Conservation (phyloP, 2,113 vertebrate genomes). For the Syngnathus floridae region DNA sequence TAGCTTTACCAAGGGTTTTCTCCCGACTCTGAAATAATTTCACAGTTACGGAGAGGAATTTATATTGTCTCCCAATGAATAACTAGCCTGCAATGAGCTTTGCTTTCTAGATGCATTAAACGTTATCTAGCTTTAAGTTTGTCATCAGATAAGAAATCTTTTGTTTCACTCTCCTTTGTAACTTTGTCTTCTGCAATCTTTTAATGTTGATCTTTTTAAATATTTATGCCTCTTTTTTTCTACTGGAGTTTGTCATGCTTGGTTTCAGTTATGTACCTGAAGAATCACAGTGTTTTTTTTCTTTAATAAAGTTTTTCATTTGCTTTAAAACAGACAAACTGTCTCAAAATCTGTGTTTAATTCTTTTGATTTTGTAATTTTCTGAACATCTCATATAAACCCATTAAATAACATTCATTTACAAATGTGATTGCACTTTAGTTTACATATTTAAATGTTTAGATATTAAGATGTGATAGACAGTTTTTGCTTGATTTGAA, state of each 20-base stretch:
- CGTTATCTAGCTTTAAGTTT: neutral
- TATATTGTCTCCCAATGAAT: neutral
- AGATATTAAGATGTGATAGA: too few relatives aligned
- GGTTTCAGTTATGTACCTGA: neutral
- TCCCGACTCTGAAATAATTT: too few relatives aligned
- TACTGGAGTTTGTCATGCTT: neutral
- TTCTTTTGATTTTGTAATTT: neutral
- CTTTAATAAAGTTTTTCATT: neutral
- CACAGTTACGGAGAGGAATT: neutral
- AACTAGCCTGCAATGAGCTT: neutral
- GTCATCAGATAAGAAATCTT: neutral
- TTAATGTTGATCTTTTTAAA: neutral
- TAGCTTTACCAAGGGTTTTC: neutral
- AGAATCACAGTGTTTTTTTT: neutral
- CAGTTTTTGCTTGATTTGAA: too few relatives aligned
- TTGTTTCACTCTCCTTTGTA: neutral
- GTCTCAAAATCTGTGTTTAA: neutral
- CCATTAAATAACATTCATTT: too few relatives aligned
- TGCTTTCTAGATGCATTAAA: neutral
- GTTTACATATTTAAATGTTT: too few relatives aligned
- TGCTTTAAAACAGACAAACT: neutral
- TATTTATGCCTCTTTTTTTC: neutral
- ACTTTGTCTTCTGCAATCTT: constrained; percentile 1
- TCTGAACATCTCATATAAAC: neutral
- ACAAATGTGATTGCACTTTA: too few relatives aligned